Conservation (phyloP, 2,888 invertebrate species). For the Scaptodrosophila latifasciaeformis region DNA sequence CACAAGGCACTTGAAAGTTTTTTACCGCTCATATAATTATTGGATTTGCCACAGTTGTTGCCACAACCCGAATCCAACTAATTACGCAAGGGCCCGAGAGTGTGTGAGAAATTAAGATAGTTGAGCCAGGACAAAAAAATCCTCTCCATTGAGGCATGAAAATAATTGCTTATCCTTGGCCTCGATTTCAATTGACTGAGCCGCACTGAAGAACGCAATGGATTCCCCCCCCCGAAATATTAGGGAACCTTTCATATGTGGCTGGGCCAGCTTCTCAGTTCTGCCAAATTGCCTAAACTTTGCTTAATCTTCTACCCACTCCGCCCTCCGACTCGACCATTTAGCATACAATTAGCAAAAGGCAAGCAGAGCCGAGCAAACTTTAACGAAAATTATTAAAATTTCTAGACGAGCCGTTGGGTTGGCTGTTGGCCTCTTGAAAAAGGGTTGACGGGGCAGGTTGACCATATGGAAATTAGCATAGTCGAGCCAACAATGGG, state of each 20-base stretch:
- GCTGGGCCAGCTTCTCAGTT: no score
- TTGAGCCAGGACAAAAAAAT: conserved; percentile 26
- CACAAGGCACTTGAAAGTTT: conserved; percentile 48
- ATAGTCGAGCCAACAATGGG: no score
- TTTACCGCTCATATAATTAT: conserved; percentile 58
- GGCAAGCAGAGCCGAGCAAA: conserved; percentile 49
- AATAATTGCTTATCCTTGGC: conserved; percentile 42
- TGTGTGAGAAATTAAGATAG: background rate
- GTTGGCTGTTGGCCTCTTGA: conserved; percentile 36
- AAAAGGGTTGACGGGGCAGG: conserved; percentile 61
- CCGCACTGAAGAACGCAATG: conserved; percentile 3
- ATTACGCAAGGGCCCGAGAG: conserved; percentile 49
- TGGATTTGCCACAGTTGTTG: conserved; percentile 55
- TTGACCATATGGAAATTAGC: conserved; percentile 70
- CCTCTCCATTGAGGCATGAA: conserved; percentile 53
- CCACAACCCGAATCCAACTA: conserved; percentile 32
- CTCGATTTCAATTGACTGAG: conserved; percentile 21
- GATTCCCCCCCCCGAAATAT: no score
- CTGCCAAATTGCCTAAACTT: conserved; percentile 57
- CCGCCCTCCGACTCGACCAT: conserved; percentile 41
- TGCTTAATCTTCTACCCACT: conserved; percentile 16
- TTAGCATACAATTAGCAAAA: conserved; percentile 71
- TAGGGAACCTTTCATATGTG: no score
- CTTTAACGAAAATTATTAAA: conserved; percentile 68
- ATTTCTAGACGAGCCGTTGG: conserved; percentile 50